Conservation (phyloP, 2,113 vertebrate genomes). For the Ctenodactylus gundi region DNA sequence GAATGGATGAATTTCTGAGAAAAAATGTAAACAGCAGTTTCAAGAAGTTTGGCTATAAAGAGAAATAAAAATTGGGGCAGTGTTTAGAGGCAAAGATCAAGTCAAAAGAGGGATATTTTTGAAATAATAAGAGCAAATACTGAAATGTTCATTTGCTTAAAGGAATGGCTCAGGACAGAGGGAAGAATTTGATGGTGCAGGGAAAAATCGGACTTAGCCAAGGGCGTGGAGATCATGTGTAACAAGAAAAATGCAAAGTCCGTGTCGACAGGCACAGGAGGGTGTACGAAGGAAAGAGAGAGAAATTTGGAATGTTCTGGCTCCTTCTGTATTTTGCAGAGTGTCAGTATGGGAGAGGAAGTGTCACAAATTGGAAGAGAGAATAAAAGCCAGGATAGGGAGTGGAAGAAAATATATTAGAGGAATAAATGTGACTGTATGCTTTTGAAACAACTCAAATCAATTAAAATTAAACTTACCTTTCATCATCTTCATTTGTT, state of each 20-base stretch:
- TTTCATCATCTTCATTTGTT: background rate
- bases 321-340: background rate
- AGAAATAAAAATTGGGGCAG: background rate
- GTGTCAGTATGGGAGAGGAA: background rate
- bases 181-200: background rate
- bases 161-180: background rate
- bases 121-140: background rate
- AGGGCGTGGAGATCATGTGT: background rate
- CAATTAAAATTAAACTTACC: background rate
- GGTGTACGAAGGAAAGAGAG: background rate
- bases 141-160: background rate
- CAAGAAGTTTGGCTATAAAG: background rate
- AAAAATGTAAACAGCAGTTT: background rate
- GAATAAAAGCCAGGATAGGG: background rate
- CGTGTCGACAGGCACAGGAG: background rate
- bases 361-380: background rate
- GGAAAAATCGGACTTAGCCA: background rate
- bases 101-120: background rate
- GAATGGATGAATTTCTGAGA: background rate
- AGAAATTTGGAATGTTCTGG: background rate
- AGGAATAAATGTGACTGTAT: background rate
- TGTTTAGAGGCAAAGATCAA: background rate
- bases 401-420: background rate
- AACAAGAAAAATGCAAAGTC: background rate
- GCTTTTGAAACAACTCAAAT: background rate